phyloP scores from a whole-genome alignment of 2,888 invertebrate species.

The Pinctada fucata region DNA sequence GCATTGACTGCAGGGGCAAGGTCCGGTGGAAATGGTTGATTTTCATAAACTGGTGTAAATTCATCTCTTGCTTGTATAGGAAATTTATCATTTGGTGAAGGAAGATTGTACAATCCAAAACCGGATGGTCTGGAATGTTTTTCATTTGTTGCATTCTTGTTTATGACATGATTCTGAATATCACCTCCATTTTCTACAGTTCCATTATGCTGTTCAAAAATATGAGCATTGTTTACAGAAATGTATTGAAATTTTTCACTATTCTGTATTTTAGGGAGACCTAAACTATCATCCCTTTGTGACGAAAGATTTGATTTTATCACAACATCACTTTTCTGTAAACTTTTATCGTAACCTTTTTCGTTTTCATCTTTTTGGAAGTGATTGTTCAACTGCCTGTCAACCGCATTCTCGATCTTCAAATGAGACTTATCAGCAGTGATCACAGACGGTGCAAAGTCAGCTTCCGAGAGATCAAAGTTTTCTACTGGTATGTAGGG shows the following conservation, averaged over 20 bases:
- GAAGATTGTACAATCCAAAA: not conserved
- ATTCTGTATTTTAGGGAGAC: not conserved
- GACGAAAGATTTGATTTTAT: not conserved
- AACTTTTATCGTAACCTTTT: not conserved
- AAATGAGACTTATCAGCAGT: not conserved
- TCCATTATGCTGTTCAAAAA: not conserved
- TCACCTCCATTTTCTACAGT: not conserved
- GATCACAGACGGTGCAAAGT: constrained; percentile 56
- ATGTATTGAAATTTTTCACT: not conserved
- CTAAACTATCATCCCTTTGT: not conserved
- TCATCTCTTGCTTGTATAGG: constrained; percentile 40
- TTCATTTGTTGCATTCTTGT: not conserved
- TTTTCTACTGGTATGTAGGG: constrained; percentile 57
- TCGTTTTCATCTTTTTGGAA: not conserved
- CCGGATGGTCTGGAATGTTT: not conserved
- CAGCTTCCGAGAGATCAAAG: constrained; percentile 67
- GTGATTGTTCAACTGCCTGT: constrained; percentile 1
- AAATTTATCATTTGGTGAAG: constrained; percentile 20
- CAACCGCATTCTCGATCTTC: not conserved
- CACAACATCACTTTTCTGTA: not conserved
- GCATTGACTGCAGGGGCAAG: constrained; percentile 11
- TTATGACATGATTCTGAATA: not conserved
- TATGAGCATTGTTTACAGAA: not conserved
- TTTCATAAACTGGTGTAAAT: constrained; percentile 38
- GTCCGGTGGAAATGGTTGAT: constrained; percentile 25